Conservation (phyloP, 2,797 vertebrate genomes). For the Parauchenoglanis ngamensis region DNA sequence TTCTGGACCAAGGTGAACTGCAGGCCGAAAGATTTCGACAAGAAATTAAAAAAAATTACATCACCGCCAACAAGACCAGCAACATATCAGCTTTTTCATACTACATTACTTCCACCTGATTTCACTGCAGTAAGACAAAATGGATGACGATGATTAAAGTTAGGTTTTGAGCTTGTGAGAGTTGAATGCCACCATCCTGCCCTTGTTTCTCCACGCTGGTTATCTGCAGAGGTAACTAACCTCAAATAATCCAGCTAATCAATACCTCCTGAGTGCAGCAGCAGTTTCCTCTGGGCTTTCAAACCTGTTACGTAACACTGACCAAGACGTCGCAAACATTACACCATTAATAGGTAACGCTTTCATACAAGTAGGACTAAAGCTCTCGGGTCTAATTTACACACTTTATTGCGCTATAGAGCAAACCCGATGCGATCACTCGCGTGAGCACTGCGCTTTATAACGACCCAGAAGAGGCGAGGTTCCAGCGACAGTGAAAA, state of each 20-base stretch:
- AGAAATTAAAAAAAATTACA: background rate
- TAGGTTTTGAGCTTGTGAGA: background rate
- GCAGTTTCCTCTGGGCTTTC: background rate
- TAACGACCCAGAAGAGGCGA: constrained; percentile 27
- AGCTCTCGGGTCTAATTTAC: background rate
- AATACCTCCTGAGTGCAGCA: background rate
- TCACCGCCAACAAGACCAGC: background rate
- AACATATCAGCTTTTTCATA: background rate
- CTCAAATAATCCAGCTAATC: background rate
- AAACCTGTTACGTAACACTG: background rate
- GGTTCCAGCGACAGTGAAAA: background rate
- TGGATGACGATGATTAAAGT: background rate
- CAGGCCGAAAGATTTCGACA: background rate
- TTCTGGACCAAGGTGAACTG: background rate
- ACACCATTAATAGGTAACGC: background rate
- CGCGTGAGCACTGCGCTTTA: background rate
- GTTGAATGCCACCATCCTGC: background rate
- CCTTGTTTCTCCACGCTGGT: background rate
- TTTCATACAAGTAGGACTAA: background rate
- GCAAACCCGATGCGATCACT: background rate
- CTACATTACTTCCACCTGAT: background rate
- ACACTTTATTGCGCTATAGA: background rate
- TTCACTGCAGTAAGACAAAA: background rate
- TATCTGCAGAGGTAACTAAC: background rate
- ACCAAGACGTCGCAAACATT: background rate